These are phyloP conservation scores for Halictus ligatus DNA, from an alignment of 2,888 invertebrate species.

Conservation along the genomic window DNA sequence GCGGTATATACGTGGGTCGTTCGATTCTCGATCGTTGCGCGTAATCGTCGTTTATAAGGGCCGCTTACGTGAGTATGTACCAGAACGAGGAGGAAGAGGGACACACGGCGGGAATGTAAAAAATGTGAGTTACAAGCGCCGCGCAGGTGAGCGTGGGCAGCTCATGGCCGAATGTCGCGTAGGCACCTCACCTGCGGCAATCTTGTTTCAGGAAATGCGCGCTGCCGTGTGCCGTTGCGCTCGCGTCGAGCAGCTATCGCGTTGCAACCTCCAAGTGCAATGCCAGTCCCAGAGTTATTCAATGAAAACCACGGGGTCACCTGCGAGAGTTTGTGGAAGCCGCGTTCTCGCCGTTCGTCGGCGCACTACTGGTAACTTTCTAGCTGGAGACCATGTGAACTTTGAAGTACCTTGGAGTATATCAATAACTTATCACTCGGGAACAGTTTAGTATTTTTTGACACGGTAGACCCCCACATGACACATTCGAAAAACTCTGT, in stretches of 20 bases:
- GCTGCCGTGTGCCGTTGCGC: constrained; percentile 15
- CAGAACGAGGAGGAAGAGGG: constrained; percentile 35
- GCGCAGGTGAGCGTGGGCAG: constrained; percentile 61
- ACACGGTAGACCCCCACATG: too few species aligned
- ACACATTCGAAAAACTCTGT: background rate
- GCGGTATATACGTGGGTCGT: constrained; percentile 38
- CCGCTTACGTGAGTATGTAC: background rate
- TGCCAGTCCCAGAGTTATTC: constrained; percentile 1
- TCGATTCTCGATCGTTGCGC: constrained; percentile 26
- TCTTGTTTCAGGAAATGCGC: constrained; percentile 68
- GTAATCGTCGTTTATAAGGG: constrained; percentile 48
- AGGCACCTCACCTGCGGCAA: constrained; percentile 58
- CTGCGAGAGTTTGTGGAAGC: background rate
- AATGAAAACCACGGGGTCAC: constrained; percentile 10
- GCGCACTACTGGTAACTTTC: background rate
- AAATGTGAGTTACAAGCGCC: constrained; percentile 54
- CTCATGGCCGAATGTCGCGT: constrained; percentile 66
- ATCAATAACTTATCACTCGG: background rate
- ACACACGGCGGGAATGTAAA: constrained; percentile 26
- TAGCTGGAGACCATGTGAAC: background rate
- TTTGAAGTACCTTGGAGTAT: background rate
- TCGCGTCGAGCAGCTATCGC: background rate
- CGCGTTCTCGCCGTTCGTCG: background rate
- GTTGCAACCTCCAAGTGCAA: constrained; percentile 14
- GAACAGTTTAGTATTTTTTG: background rate